Evolutionary conservation across 1,140 invertebrate species (phyloP), one percentile per base, ranked within the genome.

Genomic region (Trachymyrmex cornetzi): DNA sequence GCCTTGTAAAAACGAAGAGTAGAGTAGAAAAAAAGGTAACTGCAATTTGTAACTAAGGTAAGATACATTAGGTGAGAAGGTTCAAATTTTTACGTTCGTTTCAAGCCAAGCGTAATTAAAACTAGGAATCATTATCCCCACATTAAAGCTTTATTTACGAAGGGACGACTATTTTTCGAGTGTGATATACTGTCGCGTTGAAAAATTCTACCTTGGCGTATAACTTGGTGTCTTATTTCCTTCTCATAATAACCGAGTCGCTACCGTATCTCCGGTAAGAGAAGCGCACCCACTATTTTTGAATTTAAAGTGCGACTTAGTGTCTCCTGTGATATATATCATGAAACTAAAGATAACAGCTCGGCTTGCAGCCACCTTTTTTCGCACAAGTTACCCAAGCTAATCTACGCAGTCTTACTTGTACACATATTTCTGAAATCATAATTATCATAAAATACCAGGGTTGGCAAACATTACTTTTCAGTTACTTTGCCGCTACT

Each of bases 231-330:
- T 84, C 80, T 84, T 84, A 84, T 84, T 84, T 84, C 80, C 69
- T 50, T 24, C 38, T 75, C 69, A 61, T 84, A 84, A 84, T 84
- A 84, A 84, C 67, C 80, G 9, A 63, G 67, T 57, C 67, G 69
- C 69, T 75, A 50, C 38, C 67, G 57, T 59, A 61, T 48, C 80
- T 74, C 80, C 80, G 38, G 67, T 38, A 50, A 34, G 55, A 84
- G 80, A 61, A 34, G 80, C 38, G 44, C 27, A 12, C 19, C 53
- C 27, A 69, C 55, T 75, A 84, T 84, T 84, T 84, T 84, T 74
- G 80, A 84, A 84, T 84, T 84, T 84, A 84, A 84, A 84, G 80
- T 84, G 69, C 80, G 63, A 84, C 80, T 84, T 84, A 84, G 69
- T 75, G 80, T 81, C 79, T 57, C 50, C 27, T 11, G 67, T 84